Evolutionary conservation across 2,888 invertebrate species (phyloP).

Genomic region (Rhagonycha lutea): DNA sequence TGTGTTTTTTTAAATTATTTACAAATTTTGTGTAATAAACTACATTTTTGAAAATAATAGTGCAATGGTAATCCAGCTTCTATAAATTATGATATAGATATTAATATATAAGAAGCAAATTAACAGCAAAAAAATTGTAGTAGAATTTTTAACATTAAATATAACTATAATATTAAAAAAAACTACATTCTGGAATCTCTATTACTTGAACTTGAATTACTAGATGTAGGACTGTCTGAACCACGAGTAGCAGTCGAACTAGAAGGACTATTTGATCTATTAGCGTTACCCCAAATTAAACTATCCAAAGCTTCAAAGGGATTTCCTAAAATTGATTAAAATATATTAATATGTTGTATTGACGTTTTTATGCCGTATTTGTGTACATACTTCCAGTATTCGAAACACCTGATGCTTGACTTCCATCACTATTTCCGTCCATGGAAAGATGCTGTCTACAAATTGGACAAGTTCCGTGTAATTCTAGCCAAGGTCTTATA

Average conservation of each 20-base stretch:
- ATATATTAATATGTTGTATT: not conserved
- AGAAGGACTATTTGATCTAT: slow-evolving; percentile 31
- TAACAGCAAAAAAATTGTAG: not conserved
- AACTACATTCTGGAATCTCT: slow-evolving; percentile 36
- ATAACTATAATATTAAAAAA: slow-evolving; percentile 9
- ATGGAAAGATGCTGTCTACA: slow-evolving; percentile 76
- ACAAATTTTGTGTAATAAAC: slow-evolving; percentile 17
- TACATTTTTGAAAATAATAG: slow-evolving; percentile 11
- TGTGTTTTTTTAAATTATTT: not conserved
- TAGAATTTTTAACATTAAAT: not conserved
- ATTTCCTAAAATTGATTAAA: slow-evolving; percentile 27
- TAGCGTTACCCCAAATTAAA: slow-evolving; percentile 36
- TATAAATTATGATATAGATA: not conserved
- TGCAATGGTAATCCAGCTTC: slow-evolving; percentile 5
- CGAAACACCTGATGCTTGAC: slow-evolving; percentile 27
- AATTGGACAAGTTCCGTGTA: slow-evolving; percentile 96
- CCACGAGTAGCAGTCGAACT: slow-evolving; percentile 33
- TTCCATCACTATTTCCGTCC: slow-evolving; percentile 37
- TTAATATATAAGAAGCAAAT: not conserved
- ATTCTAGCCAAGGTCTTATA: slow-evolving; percentile 93
- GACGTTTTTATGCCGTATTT: not conserved
- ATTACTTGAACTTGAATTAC: slow-evolving; percentile 37
- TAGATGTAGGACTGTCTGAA: slow-evolving; percentile 31
- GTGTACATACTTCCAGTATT: slow-evolving; percentile 13
- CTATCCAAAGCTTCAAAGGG: slow-evolving; percentile 38